Conservation (phyloP, 2,113 vertebrate genomes). For the Halcyon senegalensis region DNA sequence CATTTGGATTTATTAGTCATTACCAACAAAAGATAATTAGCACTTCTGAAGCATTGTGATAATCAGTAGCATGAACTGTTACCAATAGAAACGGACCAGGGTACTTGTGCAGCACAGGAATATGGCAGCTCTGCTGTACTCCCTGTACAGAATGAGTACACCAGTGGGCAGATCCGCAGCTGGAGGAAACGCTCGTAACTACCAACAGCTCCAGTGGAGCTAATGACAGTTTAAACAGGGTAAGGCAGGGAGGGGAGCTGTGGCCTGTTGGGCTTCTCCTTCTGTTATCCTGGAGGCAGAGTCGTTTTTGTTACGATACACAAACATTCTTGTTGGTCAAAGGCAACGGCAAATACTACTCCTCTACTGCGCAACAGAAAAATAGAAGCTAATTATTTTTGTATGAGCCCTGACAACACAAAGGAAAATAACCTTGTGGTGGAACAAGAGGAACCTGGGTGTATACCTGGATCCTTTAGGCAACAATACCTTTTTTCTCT, state of each 20-base stretch:
- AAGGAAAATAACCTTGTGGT: neutral
- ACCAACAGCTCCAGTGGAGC: neutral
- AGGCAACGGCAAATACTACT: neutral
- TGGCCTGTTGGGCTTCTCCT: neutral
- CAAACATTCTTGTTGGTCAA: neutral
- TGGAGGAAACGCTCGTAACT: neutral
- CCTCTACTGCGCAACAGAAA: neutral
- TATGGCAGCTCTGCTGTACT: neutral
- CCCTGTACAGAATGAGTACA: neutral
- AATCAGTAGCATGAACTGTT: slow-evolving; percentile 45
- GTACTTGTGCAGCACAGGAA: neutral
- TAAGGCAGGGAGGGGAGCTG: neutral
- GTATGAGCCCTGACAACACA: neutral
- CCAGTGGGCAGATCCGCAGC: slow-evolving; percentile 10
- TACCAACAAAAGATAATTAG: slow-evolving; percentile 67
- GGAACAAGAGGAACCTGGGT: neutral
- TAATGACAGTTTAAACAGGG: neutral
- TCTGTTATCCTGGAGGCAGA: neutral
- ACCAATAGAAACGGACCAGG: slow-evolving; percentile 1
- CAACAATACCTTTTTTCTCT: neutral
- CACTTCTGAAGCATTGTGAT: slow-evolving; percentile 48
- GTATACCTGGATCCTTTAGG: neutral
- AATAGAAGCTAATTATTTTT: neutral
- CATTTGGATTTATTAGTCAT: slow-evolving; percentile 65
- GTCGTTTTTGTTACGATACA: neutral